Evolutionary conservation across 2,888 invertebrate genomes (phyloP).

Genomic region (Agrochola circellaris): DNA sequence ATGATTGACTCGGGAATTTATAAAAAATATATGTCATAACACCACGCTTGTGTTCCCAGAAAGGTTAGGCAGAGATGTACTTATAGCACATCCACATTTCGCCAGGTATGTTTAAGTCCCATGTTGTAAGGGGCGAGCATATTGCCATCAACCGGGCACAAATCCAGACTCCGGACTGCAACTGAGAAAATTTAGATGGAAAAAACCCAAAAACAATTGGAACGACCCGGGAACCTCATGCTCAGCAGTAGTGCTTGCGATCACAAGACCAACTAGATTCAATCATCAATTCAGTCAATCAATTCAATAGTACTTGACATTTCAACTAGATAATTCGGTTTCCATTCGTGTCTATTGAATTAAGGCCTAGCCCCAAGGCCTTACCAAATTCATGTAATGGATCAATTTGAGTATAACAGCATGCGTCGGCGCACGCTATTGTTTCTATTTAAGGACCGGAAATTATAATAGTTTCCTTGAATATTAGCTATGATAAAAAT

Average conservation of each 20-base stretch:
- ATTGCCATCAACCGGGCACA: too few relatives aligned
- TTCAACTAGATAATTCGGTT: conserved; percentile 38
- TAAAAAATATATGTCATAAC: not conserved
- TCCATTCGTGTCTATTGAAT: conserved; percentile 32
- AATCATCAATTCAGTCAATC: conserved; percentile 13
- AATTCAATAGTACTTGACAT: conserved; percentile 25
- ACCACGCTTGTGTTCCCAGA: not conserved
- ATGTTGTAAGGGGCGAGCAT: too few relatives aligned
- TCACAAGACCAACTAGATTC: too few relatives aligned
- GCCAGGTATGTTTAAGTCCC: too few relatives aligned
- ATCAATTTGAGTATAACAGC: conserved; percentile 67
- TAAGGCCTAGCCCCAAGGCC: conserved; percentile 56
- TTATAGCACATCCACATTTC: too few relatives aligned
- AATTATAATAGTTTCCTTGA: conserved; percentile 48
- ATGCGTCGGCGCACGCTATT: conserved; percentile 64
- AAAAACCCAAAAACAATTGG: too few relatives aligned
- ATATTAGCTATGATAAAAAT: conserved; percentile 19
- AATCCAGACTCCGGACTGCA: too few relatives aligned
- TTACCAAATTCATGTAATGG: conserved; percentile 60
- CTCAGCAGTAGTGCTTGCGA: too few relatives aligned
- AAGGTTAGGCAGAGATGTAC: too few relatives aligned
- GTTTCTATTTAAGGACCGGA: conserved; percentile 65
- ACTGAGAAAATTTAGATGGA: too few relatives aligned
- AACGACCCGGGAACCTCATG: too few relatives aligned
- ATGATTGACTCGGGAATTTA: not conserved